Evolutionary conservation across 2,113 vertebrate species (phyloP).

Genomic region (Dromaius novaehollandiae): DNA sequence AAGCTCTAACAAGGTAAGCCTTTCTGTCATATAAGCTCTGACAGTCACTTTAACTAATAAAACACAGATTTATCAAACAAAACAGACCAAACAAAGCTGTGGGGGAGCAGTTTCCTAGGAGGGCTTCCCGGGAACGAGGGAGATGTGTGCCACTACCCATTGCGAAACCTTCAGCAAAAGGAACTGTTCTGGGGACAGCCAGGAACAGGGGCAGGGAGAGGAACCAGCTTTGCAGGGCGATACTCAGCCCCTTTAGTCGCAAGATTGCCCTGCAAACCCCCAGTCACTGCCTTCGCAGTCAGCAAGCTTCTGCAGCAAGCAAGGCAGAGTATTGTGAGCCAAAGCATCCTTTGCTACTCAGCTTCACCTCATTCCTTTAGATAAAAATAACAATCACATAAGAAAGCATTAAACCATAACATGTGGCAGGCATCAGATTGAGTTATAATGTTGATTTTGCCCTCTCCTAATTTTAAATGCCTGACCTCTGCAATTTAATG

Average conservation of each 20-base stretch:
- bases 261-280: background rate
- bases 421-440: background rate
- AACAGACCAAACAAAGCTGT: background rate
- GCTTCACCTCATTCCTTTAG: background rate
- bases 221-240: background rate
- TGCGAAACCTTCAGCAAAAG: background rate
- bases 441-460: background rate
- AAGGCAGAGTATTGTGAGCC: background rate
- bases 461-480: background rate
- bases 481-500: background rate
- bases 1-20: background rate
- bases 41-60: background rate
- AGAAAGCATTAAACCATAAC: background rate
- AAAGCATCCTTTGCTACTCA: background rate
- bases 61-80: background rate
- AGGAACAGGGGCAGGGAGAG: background rate
- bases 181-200: background rate
- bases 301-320: background rate
- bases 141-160: background rate
- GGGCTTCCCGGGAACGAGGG: rapidly evolving
- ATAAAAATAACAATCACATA: background rate
- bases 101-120: background rate
- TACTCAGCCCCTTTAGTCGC: background rate
- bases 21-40: background rate
- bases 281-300: background rate